Evolutionary conservation across 2,888 invertebrate species (phyloP), one percentile per base, ranked within the genome.

Genomic region (Seira sanloemensis): DNA sequence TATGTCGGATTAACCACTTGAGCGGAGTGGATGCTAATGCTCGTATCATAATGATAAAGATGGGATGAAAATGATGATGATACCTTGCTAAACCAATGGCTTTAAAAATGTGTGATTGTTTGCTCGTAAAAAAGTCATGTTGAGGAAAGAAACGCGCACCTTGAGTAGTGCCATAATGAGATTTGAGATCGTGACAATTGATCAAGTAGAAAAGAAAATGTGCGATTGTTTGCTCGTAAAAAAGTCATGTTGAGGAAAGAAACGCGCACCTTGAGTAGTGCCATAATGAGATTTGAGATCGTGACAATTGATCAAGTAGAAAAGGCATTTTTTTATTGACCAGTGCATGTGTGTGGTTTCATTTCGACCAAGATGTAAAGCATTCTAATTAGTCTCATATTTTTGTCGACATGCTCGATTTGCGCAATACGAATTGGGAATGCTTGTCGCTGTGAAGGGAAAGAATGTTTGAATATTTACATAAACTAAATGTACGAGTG

Each of bases 241-340:
- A n/a, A 62, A 50, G 2, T 62, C 16, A 50, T 50, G 50, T 16
- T 37, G 37, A 5, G 37, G 12, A 12, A 37, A 37, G 37, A 37
- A 62, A 2, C 2, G 50, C 50, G n/a, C n/a, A 21, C 62, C 62
- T 62, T 21, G 62, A n/a, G 21, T 12, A 1, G 62, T 4, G 62
- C 12, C 4, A 62, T 62, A 62, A 50, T 50, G 50, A 50, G 62
- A 62, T 62, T 62, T 50, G 19, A 37, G 62, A 62, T 62, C 62
- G 62, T 62, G 62, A 62, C 62, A 62, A 23, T 62, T 4, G 62
- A 23, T 21, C 62, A 21, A 62, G n/a, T 62, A 12, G 2, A 50
- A 50, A 50, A 12, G n/a, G 58, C 19, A 62, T 23, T 62, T 62
- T n/a, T n/a, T 62, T 62, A 62, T 62, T 9, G n/a, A 2, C 2